Evolutionary conservation across 2,113 vertebrate genomes (phyloP), one percentile per base, ranked within the genome.

Genomic region (Colius striatus): DNA sequence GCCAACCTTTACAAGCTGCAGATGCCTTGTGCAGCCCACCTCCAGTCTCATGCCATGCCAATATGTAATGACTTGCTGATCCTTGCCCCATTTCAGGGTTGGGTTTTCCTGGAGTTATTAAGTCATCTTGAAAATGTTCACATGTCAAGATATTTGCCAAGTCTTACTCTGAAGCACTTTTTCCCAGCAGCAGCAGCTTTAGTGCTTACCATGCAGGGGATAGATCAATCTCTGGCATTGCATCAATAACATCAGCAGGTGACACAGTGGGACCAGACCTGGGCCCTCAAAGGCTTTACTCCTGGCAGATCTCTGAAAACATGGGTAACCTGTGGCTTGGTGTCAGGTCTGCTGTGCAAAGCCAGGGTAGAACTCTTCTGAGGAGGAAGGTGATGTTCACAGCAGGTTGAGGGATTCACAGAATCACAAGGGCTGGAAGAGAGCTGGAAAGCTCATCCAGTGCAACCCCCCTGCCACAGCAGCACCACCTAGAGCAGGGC

Each of bases 311-410:
- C 19, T 51, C 29, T 53, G 72, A 23, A 27, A 78, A 62, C 22
- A 26, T 4, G 19, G 27, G 26, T 62, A 8, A 47, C 17, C 55
- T 34, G 61, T 0, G 0, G 34, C n/a, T 60, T 1, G 0, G 60
- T 60, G 15, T 81, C 57, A 65, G 19, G 25, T 66, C 58, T 55
- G 43, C 26, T 55, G 16, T 62, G 34, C 34, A 54, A 50, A 81
- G 51, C 30, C 51, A 66, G 13, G 26, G 16, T 13, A 58, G 75
- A 48, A 72, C 16, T 23, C 30, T 73, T 32, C 36, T 63, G 68
- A 19, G 10, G 22, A 57, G 23, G 32, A 62, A 68, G 22, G 51
- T 26, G 32, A 11, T 54, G 58, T 66, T 45, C 45, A 51, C 14
- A 41, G 23, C 9, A 10, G 45, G n/a, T 13, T 65, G 50, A 71